Percentiles rank a stretch among this genome's conserved stretches.
Evolutionary conservation across 2,888 invertebrate genomes (phyloP).

Genomic region (Entomobrya proxima): DNA sequence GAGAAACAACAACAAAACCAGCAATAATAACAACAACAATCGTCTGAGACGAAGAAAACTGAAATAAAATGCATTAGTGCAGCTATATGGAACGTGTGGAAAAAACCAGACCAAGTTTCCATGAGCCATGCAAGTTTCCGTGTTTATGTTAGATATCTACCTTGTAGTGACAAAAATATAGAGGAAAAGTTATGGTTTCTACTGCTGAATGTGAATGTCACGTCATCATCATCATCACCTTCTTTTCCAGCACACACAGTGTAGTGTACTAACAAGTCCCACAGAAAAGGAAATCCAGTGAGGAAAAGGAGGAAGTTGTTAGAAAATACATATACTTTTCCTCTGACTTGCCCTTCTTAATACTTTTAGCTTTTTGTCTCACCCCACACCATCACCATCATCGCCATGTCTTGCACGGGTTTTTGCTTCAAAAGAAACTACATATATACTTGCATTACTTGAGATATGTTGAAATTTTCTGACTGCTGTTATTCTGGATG

Average conservation of each 20-base stretch:
- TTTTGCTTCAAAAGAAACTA: not conserved
- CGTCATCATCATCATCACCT: slow-evolving; percentile 21
- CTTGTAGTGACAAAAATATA: not conserved
- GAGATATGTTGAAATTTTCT: not conserved
- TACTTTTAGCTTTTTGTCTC: slow-evolving; percentile 44
- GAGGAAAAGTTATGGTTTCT: not conserved
- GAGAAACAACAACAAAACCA: slow-evolving; percentile 33
- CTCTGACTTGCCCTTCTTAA: slow-evolving; percentile 39
- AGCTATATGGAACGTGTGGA: not conserved
- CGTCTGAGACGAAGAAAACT: not conserved
- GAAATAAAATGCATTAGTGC: slow-evolving; percentile 59
- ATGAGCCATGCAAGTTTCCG: not conserved
- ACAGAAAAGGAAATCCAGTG: too few relatives aligned
- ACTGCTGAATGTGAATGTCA: slow-evolving; percentile 40
- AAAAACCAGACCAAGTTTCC: not conserved
- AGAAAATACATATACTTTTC: slow-evolving; percentile 39
- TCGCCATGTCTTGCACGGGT: slow-evolving; percentile 11
- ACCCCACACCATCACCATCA: not conserved
- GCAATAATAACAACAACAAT: slow-evolving; percentile 17
- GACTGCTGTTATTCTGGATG: not conserved
- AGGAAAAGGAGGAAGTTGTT: slow-evolving; percentile 53
- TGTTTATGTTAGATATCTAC: not conserved
- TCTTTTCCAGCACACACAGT: not conserved
- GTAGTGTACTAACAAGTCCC: not conserved
- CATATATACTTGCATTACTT: too few relatives aligned